phyloP scores from a whole-genome alignment of 2,888 invertebrate genomes.

The Gymnosoma rotundatum region DNA sequence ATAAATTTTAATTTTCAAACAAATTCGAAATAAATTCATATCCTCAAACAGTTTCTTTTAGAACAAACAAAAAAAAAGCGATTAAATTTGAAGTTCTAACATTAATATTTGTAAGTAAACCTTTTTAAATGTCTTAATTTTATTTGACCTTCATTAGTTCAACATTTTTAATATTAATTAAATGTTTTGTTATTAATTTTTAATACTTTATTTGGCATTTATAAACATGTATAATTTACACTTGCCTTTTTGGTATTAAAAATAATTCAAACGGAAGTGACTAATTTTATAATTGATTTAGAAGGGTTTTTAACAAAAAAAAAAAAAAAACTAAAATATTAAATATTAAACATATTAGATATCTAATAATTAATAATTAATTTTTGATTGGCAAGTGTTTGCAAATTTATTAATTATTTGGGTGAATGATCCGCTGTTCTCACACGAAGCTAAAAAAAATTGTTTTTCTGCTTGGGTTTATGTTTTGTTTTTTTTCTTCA shows the following conservation, averaged over 20 bases:
- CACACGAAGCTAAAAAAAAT: no score
- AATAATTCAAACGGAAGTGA: conserved; percentile 30
- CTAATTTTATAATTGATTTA: conserved; percentile 55
- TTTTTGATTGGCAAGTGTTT: no score
- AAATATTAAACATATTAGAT: no score
- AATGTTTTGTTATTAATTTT: not conserved
- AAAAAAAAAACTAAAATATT: not conserved
- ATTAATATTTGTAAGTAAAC: not conserved
- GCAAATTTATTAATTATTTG: no score
- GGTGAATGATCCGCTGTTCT: no score
- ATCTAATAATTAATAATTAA: no score
- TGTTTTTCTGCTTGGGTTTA: no score
- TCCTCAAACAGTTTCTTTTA: no score
- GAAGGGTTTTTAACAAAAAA: conserved; percentile 19
- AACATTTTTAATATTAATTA: conserved; percentile 1
- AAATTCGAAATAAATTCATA: no score
- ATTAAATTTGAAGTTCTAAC: not conserved
- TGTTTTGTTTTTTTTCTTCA: no score
- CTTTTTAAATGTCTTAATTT: not conserved
- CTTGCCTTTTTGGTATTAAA: not conserved
- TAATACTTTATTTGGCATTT: conserved; percentile 7
- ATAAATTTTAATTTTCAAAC: no score
- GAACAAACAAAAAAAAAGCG: not conserved
- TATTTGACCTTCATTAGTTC: conserved; percentile 16
- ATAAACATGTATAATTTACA: conserved; percentile 9